phyloP scores from a whole-genome alignment of 2,113 vertebrate genomes.

The Bufo bufo region DNA sequence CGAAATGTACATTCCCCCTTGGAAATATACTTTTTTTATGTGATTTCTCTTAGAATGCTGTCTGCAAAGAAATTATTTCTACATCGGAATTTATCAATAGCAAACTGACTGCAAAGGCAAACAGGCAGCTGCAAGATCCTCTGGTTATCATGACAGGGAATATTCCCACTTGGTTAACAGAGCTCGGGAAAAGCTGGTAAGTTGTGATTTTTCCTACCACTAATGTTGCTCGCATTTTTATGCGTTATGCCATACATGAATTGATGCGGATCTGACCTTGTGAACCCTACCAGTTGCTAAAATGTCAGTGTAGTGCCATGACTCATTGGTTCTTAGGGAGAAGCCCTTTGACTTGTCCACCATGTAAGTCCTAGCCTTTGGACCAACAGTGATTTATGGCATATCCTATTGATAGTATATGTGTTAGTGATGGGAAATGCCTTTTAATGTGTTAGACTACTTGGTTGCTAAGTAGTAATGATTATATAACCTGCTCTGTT shows the following conservation, averaged over 20 bases:
- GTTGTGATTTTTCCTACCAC: neutral
- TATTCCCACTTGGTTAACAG: slow-evolving; percentile 97
- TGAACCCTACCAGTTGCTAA: too few species aligned
- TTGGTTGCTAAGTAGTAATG: neutral
- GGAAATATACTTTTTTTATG: too few species aligned
- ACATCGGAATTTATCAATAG: slow-evolving; percentile 97
- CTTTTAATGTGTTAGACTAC: neutral
- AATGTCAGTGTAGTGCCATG: too few species aligned
- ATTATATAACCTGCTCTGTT: too few species aligned
- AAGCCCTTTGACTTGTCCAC: too few species aligned
- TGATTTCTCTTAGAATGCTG: slow-evolving; percentile 81
- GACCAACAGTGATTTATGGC: neutral
- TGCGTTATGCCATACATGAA: neutral
- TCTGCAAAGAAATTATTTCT: slow-evolving; percentile 95
- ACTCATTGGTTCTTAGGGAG: too few species aligned
- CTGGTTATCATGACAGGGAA: slow-evolving; percentile 99
- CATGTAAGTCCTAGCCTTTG: too few species aligned
- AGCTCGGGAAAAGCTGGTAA: slow-evolving; percentile 98
- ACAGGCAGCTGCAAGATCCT: slow-evolving; percentile 97
- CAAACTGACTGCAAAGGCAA: slow-evolving; percentile 98
- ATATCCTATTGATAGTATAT: neutral
- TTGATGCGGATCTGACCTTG: too few species aligned
- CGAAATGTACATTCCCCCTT: too few species aligned
- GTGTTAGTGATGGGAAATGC: neutral
- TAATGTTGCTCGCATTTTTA: neutral